phyloP scores from a whole-genome alignment of 2,888 invertebrate species.

The Catonia carolina region DNA sequence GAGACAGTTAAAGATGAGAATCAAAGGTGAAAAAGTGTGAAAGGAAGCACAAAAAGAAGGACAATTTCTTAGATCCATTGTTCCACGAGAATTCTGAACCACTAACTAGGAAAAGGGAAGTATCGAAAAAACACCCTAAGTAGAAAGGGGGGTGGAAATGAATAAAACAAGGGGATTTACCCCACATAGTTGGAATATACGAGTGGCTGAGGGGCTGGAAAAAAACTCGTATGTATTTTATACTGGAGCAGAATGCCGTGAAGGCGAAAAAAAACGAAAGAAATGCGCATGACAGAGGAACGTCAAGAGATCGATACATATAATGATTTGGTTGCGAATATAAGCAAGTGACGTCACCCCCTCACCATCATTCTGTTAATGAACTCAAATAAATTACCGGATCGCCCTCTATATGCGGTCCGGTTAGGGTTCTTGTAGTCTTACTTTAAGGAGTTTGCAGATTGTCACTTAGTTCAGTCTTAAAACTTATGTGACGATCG shows the following conservation, averaged over 20 bases:
- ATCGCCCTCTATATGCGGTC: too few species aligned
- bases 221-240: conserved; percentile 15
- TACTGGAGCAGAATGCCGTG: background rate
- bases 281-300: conserved; percentile 5
- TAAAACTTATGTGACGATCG: too few species aligned
- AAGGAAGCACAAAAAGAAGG: conserved; percentile 1
- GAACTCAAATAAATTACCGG: too few species aligned
- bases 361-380: too few species aligned
- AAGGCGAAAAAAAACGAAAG: background rate
- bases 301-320: conserved; percentile 1
- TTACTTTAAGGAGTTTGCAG: too few species aligned
- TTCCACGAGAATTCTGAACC: background rate
- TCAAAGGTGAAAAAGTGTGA: background rate
- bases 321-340: conserved; percentile 11
- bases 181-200: conserved; percentile 18
- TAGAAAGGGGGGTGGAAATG: conserved; percentile 20
- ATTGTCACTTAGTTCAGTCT: too few species aligned
- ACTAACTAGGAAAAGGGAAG: conserved; percentile 11
- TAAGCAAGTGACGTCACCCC: too few species aligned
- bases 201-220: conserved; percentile 22
- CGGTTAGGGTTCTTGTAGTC: too few species aligned
- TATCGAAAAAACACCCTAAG: conserved; percentile 5
- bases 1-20: background rate
- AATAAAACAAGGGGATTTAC: conserved; percentile 26
- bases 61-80: conserved; percentile 15